Evolutionary conservation across 2,113 vertebrate genomes (phyloP).

Genomic region (Aviceda subcristata): DNA sequence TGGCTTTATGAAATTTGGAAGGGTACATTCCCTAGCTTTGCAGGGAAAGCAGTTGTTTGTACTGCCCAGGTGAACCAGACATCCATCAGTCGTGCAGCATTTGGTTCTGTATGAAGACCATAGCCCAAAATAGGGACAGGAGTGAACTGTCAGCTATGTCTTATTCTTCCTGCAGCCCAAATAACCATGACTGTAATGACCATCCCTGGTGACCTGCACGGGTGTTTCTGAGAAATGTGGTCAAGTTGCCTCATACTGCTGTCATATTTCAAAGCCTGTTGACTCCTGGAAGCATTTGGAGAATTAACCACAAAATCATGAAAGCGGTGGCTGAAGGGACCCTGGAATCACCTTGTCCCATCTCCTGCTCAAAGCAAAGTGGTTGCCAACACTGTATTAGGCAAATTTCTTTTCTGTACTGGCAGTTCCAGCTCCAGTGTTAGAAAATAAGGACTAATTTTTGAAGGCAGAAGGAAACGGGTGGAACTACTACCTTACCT

Average conservation of each 20-base stretch:
- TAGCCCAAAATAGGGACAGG: not conserved
- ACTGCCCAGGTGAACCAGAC: not conserved
- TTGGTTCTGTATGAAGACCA: not conserved
- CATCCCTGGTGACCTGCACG: not conserved
- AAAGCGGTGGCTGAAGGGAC: not conserved
- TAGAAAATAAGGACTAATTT: not conserved
- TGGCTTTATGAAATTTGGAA: not conserved
- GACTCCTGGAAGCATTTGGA: not conserved
- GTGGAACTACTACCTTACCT: not conserved
- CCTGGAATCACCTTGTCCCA: not conserved
- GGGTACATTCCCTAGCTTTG: not conserved
- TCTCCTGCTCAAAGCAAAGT: not conserved
- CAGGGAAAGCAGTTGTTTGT: not conserved
- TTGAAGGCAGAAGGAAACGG: not conserved
- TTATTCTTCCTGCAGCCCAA: not conserved
- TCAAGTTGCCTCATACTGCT: not conserved
- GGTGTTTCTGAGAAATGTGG: not conserved
- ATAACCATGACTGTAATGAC: not conserved
- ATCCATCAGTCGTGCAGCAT: not conserved
- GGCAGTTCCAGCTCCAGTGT: not conserved
- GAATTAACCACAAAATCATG: not conserved
- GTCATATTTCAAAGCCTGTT: not conserved
- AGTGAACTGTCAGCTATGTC: not conserved
- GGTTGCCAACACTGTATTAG: not conserved
- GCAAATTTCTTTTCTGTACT: not conserved